These are phyloP conservation scores for Linnaemya tessellans DNA, from an alignment of 2,888 invertebrate species.

Conservation along the genomic window DNA sequence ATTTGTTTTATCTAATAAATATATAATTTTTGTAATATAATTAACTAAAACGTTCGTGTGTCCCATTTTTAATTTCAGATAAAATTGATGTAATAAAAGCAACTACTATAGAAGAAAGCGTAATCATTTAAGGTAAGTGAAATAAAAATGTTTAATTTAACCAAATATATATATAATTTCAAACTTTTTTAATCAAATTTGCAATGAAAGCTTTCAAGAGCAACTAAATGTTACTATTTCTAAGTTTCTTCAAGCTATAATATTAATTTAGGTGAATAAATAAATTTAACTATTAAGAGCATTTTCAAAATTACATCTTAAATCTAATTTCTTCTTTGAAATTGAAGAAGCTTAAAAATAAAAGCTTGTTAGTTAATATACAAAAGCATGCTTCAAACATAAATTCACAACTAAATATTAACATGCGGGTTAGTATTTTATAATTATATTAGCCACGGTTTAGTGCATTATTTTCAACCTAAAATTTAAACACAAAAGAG, in stretches of 20 bases:
- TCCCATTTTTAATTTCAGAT: constrained; percentile 3
- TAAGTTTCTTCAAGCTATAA: too few relatives aligned
- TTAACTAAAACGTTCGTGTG: neutral
- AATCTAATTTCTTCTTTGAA: neutral
- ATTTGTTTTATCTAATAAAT: neutral
- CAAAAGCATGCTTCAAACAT: constrained; percentile 39
- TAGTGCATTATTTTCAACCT: neutral
- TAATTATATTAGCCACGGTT: constrained; percentile 16
- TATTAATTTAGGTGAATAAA: too few relatives aligned
- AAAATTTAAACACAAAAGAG: constrained; percentile 5
- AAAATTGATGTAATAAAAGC: neutral
- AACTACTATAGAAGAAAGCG: neutral
- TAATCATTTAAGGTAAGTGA: neutral
- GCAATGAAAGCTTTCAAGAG: neutral
- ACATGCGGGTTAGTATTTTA: neutral
- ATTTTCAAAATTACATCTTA: too few relatives aligned
- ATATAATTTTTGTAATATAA: neutral
- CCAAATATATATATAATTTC: too few relatives aligned
- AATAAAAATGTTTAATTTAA: neutral
- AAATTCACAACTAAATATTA: constrained; percentile 10
- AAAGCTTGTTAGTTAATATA: constrained; percentile 53
- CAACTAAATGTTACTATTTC: too few relatives aligned
- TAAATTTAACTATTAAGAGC: too few relatives aligned
- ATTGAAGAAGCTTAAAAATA: constrained; percentile 5
- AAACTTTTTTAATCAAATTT: neutral